phyloP scores from a whole-genome alignment of 2,888 invertebrate species.

The Phlogophora meticulosa region DNA sequence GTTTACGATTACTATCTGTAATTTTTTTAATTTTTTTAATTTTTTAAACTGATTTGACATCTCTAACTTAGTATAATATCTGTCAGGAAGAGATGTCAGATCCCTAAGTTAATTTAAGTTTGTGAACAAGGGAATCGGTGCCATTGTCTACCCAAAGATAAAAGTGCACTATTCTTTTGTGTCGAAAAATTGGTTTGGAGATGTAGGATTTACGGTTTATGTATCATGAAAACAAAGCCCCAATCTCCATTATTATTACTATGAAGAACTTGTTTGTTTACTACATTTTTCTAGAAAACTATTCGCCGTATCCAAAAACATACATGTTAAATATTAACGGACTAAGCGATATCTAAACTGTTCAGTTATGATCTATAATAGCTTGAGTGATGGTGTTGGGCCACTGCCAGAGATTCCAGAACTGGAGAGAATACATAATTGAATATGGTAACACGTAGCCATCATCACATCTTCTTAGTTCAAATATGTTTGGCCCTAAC shows the following conservation, averaged over 20 bases:
- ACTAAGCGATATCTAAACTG: conserved; percentile 42
- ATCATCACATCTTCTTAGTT: conserved; percentile 1
- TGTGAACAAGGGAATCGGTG: no score
- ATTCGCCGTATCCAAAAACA: not conserved
- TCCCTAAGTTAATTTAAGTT: no score
- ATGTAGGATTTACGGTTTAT: not conserved
- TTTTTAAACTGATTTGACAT: no score
- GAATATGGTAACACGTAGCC: conserved; percentile 4
- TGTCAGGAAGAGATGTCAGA: no score
- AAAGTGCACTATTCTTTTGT: not conserved
- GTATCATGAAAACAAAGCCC: not conserved
- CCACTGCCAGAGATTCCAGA: conserved; percentile 41
- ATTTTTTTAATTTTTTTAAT: no score
- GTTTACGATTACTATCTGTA: no score
- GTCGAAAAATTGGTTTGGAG: not conserved
- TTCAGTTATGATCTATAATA: conserved; percentile 59
- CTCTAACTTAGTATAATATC: no score
- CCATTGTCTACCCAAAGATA: not conserved
- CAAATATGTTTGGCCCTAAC: not conserved
- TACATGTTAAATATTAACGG: conserved; percentile 13
- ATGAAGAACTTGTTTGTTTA: conserved; percentile 29
- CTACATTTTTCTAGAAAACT: conserved; percentile 22
- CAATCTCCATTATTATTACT: not conserved
- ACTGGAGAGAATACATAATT: conserved; percentile 13
- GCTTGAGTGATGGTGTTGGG: conserved; percentile 59